These are phyloP conservation scores for Scylla paramamosain DNA, from an alignment of 1,140 invertebrate genomes.

Conservation along the genomic window DNA sequence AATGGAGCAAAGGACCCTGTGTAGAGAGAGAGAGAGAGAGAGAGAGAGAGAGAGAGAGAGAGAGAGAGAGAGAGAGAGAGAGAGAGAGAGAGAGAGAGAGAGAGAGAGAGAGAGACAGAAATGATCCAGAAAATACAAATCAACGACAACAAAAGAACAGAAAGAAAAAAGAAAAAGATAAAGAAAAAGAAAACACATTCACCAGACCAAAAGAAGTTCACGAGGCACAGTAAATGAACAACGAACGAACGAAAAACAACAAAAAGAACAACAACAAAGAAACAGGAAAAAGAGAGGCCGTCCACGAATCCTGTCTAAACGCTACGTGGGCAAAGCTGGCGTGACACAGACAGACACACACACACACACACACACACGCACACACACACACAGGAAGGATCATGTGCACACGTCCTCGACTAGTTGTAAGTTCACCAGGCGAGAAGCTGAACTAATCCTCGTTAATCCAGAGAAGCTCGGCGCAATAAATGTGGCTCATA, in stretches of 20 bases:
- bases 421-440: neutral
- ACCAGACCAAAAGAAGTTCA: no score
- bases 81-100: no score
- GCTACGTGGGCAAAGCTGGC: neutral
- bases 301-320: neutral
- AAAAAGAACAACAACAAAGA: neutral
- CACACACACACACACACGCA: neutral
- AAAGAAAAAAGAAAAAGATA: neutral
- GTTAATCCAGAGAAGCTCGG: neutral
- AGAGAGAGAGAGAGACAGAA: no score
- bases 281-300: neutral
- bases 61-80: no score
- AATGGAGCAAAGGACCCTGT: no score
- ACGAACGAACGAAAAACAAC: neutral
- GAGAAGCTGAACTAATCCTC: neutral
- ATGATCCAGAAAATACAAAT: no score
- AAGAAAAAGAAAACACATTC: neutral
- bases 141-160: no score
- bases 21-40: neutral
- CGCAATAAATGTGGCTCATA: slow-evolving; percentile 2
- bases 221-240: no score
- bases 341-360: neutral
- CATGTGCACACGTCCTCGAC: no score
- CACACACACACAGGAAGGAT: neutral
- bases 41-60: neutral